Percentiles rank a stretch among this genome's conserved stretches.
Conservation (phyloP, 2,113 vertebrate species). For the Ceratotherium simum region DNA sequence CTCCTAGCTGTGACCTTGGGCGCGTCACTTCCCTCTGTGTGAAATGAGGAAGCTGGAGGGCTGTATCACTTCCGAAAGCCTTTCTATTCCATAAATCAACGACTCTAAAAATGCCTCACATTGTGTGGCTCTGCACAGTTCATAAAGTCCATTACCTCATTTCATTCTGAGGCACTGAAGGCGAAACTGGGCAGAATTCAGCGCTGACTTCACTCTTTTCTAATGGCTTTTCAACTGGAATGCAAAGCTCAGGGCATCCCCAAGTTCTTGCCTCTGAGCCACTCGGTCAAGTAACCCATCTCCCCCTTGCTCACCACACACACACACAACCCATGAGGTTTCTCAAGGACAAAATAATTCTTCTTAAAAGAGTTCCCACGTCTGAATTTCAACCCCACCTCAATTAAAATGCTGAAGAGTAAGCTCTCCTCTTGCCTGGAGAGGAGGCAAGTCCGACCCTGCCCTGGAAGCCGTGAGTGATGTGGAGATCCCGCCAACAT, state of each 20-base stretch:
- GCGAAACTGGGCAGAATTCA: slow-evolving; percentile 65
- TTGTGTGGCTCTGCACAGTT: slow-evolving; percentile 77
- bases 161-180: slow-evolving; percentile 58
- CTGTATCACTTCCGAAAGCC: slow-evolving; percentile 48
- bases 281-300: not conserved
- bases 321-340: not conserved
- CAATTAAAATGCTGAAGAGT: not conserved
- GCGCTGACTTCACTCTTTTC: slow-evolving; percentile 62
- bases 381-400: slow-evolving; percentile 2
- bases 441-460: not conserved
- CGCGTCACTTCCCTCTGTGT: not conserved
- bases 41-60: slow-evolving; percentile 38
- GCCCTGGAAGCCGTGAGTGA: not conserved
- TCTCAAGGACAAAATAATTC: slow-evolving; percentile 39
- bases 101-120: slow-evolving; percentile 63
- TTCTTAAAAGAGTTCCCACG: not conserved
- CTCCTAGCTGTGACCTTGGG: slow-evolving; percentile 62
- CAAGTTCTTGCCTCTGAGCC: not conserved
- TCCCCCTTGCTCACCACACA: not conserved
- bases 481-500: not conserved
- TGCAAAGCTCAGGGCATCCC: slow-evolving; percentile 6
- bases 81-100: slow-evolving; percentile 70
- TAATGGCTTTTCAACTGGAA: slow-evolving; percentile 62
- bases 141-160: slow-evolving; percentile 80
- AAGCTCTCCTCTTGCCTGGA: not conserved